Base-by-base conservation (phyloP, 2,888 invertebrate genomes). In the Dendrolimus houi region DNA sequence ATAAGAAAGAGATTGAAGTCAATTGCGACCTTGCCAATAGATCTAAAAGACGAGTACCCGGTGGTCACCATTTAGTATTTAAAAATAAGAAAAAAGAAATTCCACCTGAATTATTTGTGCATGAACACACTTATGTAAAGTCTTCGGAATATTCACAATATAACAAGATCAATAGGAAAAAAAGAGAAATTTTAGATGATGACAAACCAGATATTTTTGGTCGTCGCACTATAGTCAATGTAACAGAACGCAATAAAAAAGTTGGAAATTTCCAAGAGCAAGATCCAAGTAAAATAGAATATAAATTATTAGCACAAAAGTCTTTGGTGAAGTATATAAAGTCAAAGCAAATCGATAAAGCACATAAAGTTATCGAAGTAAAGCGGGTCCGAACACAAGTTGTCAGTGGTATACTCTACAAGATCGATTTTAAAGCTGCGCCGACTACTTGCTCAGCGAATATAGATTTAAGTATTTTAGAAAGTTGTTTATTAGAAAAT, bases 371-470 rank as follows among this genome's bases (percentile, higher is more conserved):
- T 47, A 60, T 74, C 7, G 65, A 77, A 60, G 74, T 84, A 1
- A 72, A 69, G 56, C 68, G 62, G 56, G 84, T 79, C 1, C 59
- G 56, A 3, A 67, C 62, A n/a, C 63, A 76, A 68, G 59, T 77
- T 2, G 75, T 77, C 1, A 64, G 75, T n/a, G 83, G 84, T 52
- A 66, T 59, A 1, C 68, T 69, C 47, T 80, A 77, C 58, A 61
- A 67, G 42, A 79, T 84, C 53, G 73, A 79, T 58, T 84, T 71
- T 59, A 69, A 62, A 54, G 79, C 81, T 47, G 65, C 67, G 2
- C 71, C 72, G 8, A 66, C 62, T 9, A 63, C 63, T 47, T 75
- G 74, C 55, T 54, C 60, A 8, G 9, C 42, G n/a, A 59, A 68
- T 12, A 47, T 47, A 56, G 63, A 68, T 41, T 54, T 61, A 1